phyloP scores from a whole-genome alignment of 2,113 vertebrate genomes.

The Pelmatolapia mariae region DNA sequence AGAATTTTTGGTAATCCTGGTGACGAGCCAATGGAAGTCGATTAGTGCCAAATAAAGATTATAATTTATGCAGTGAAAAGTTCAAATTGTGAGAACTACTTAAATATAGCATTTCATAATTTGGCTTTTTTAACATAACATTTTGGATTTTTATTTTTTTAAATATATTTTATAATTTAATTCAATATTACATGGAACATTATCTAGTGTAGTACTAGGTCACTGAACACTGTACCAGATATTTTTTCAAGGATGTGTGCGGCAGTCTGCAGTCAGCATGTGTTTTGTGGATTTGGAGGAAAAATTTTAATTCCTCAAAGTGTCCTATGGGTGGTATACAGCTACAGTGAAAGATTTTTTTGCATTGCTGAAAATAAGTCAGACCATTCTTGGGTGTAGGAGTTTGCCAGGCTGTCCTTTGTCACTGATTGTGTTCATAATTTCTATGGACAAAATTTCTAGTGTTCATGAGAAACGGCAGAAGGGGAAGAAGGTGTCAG shows the following conservation, averaged over 20 bases:
- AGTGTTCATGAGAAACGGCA: neutral
- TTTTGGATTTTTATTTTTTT: neutral
- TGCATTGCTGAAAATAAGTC: neutral
- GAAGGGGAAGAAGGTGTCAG: neutral
- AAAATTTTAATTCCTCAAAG: neutral
- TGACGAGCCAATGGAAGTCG: accelerated
- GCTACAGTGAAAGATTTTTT: neutral
- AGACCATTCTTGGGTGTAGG: neutral
- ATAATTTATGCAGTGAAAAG: neutral
- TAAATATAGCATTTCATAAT: neutral
- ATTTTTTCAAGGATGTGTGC: neutral
- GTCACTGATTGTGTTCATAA: neutral
- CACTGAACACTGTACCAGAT: neutral
- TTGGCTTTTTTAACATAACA: neutral
- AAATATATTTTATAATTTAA: neutral
- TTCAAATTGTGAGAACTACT: neutral
- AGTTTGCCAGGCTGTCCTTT: neutral
- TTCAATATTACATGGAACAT: neutral
- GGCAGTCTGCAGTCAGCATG: neutral
- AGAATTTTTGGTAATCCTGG: neutral
- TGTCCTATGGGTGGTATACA: neutral
- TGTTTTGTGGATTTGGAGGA: neutral
- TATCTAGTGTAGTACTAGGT: neutral
- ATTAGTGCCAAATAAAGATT: neutral
- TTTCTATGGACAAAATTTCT: neutral